Evolutionary conservation across 2,113 vertebrate genomes (phyloP).

Genomic region (Alces alces): DNA sequence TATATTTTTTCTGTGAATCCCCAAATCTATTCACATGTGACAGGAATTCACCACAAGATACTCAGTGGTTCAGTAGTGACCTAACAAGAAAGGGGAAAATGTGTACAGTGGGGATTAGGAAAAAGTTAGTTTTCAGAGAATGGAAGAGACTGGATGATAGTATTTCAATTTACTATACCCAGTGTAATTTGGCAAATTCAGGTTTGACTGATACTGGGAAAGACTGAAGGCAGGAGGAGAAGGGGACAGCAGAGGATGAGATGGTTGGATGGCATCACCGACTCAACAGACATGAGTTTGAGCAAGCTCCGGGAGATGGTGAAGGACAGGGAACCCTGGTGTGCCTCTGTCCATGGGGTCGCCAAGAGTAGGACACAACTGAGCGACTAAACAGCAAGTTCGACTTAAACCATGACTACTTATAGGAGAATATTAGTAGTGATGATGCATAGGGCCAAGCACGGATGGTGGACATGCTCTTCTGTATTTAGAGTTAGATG

Average conservation of each 20-base stretch:
- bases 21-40: not conserved
- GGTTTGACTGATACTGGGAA: not conserved
- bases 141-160: not conserved
- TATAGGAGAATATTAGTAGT: not conserved
- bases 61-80: not conserved
- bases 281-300: not conserved
- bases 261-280: not conserved
- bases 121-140: not conserved
- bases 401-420: not conserved
- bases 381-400: not conserved
- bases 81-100: not conserved
- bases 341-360: not conserved
- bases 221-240: not conserved
- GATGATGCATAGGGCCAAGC: not conserved
- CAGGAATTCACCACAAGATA: not conserved
- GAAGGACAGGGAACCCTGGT: not conserved
- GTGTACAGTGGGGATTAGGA: not conserved
- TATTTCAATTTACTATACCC: not conserved
- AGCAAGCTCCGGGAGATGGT: not conserved
- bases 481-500: not conserved
- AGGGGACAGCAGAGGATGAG: not conserved
- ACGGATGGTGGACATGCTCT: not conserved
- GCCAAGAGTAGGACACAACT: accelerated
- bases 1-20: not conserved
- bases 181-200: not conserved